Base-by-base conservation (phyloP, 1,140 invertebrate species). In the Prorops nasuta region DNA sequence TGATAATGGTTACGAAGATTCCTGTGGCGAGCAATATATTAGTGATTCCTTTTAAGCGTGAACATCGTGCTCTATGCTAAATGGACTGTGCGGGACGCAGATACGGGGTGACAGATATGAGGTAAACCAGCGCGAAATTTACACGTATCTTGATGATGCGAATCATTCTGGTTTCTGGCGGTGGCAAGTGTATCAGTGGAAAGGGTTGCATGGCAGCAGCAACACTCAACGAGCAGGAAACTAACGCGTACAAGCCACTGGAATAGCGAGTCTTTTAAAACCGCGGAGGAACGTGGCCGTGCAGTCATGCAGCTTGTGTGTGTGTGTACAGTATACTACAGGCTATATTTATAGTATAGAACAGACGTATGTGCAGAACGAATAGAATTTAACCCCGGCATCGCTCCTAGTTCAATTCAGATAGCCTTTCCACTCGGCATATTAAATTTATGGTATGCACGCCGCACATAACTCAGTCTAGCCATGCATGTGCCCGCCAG, bases 371-470 rank as follows among this genome's bases (percentile, higher is more conserved):
- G 56, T 44, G n/a, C 36, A 34, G 53, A 58, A 60, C 60, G 63
- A 67, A 64, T 60, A 64, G 63, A 66, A 66, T 67, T 67, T 62
- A 56, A 37, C 43, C 42, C 12, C 31, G 24, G 54, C 60, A 58
- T 66, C 59, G 60, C 44, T 45, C 45, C 49, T 56, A 55, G 63
- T 70, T 67, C 64, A 65, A 67, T 68, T 68, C 62, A 61, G 60
- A 51, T 52, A 60, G 59, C 57, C 60, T 60, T 62, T 53, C 60
- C 48, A 57, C 57, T 50, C 51, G 57, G 62, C 60, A 58, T 63
- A 64, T 64, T 64, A 64, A 64, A 64, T 64, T 64, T 64, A 64
- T 60, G 62, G 57, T 57, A 59, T 59, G 62, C 57, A 54, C 57
- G 35, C 44, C 44, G 60, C 62, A 45, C 57, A 63, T 64, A 63